A percentile compares a stretch with the other conserved stretches of the same genome.
These are phyloP conservation scores for Forbesichthys papilliferus DNA, from an alignment of 2,113 vertebrate genomes.

Conservation along the genomic window DNA sequence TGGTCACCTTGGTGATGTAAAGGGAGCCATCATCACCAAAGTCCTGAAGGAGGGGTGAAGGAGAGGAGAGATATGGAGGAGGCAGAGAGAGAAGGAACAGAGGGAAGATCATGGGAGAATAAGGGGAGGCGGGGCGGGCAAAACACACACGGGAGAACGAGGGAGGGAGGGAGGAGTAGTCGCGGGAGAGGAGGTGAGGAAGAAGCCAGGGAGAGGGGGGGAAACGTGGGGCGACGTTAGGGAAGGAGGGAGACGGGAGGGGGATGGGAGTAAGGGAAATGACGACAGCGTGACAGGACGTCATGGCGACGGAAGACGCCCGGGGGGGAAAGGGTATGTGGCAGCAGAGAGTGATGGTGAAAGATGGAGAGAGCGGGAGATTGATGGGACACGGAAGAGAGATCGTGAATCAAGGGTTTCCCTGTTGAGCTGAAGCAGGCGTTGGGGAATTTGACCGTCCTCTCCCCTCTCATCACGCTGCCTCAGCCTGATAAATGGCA, in stretches of 20 bases:
- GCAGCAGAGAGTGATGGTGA: constrained; percentile 57
- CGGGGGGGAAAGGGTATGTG: constrained; percentile 1
- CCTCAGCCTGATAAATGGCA: constrained; percentile 76
- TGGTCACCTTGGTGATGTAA: constrained; percentile 98
- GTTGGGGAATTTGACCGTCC: constrained; percentile 61
- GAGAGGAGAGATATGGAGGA: not conserved
- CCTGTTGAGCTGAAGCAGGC: constrained; percentile 58
- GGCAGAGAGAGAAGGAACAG: constrained; percentile 6
- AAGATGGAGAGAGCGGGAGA: constrained; percentile 50
- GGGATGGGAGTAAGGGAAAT: constrained; percentile 19
- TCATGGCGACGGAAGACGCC: constrained; percentile 18
- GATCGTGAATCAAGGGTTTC: constrained; percentile 71
- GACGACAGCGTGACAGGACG: constrained; percentile 33
- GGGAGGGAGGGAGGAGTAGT: not conserved
- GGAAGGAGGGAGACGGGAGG: constrained; percentile 21
- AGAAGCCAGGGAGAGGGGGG: not conserved
- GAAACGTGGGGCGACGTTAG: constrained; percentile 5
- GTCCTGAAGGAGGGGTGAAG: constrained; percentile 80
- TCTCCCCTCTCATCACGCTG: constrained; percentile 55
- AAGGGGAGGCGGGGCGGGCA: not conserved
- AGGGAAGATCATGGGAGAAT: constrained; percentile 1
- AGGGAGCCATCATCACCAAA: constrained; percentile 94
- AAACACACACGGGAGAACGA: not conserved
- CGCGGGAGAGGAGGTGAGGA: too few species aligned
- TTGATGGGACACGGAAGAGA: constrained; percentile 58